phyloP scores from a whole-genome alignment of 2,888 invertebrate species.

The Myathropa florea region DNA sequence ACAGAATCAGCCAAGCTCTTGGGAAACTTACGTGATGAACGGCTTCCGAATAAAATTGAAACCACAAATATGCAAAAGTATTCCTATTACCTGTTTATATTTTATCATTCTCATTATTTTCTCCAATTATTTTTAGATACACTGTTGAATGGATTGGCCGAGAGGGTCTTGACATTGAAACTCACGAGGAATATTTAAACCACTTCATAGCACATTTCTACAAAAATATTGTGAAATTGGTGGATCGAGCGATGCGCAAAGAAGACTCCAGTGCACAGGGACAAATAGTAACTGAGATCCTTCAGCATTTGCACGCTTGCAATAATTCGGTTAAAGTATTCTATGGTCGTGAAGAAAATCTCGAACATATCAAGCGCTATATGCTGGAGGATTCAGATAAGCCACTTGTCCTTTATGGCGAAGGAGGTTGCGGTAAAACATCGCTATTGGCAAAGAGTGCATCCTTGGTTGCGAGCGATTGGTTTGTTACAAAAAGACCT shows the following conservation, averaged over 20 bases:
- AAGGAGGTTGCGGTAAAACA: slow-evolving; percentile 98
- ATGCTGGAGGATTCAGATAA: slow-evolving; percentile 92
- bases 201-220: slow-evolving; percentile 97
- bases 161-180: slow-evolving; percentile 95
- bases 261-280: slow-evolving; percentile 97
- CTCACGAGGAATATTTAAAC: slow-evolving; percentile 95
- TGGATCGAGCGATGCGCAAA: slow-evolving; percentile 96
- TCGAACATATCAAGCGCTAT: slow-evolving; percentile 89
- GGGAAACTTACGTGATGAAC: slow-evolving; percentile 93
- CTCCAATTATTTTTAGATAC: slow-evolving; percentile 83
- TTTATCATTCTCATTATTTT: neutral
- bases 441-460: slow-evolving; percentile 96
- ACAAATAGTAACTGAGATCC: slow-evolving; percentile 95
- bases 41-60: slow-evolving; percentile 94
- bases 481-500: slow-evolving; percentile 89
- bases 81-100: slow-evolving; percentile 56
- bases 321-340: slow-evolving; percentile 96
- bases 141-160: slow-evolving; percentile 98
- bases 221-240: slow-evolving; percentile 93
- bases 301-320: slow-evolving; percentile 97
- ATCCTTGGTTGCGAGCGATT: slow-evolving; percentile 87
- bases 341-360: slow-evolving; percentile 93
- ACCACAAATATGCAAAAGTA: slow-evolving; percentile 93
- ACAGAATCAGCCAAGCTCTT: slow-evolving; percentile 95
- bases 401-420: slow-evolving; percentile 95